Evolutionary conservation across 2,888 invertebrate species (phyloP).

Genomic region (Lissonota sp.): DNA sequence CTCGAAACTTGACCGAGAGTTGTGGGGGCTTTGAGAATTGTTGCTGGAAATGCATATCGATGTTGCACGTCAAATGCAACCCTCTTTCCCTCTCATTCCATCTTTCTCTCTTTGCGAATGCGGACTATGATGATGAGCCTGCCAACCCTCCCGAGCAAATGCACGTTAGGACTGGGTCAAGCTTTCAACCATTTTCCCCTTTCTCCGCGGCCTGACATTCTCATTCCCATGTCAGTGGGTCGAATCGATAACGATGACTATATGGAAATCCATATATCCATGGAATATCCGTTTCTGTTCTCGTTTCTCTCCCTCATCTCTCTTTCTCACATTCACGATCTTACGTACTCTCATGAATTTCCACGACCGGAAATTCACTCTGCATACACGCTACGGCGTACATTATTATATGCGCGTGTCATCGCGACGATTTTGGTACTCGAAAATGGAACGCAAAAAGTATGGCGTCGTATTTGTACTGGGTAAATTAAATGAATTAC

Average conservation of each 20-base stretch:
- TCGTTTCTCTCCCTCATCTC: not conserved
- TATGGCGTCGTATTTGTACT: too few species aligned
- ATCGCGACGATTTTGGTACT: slow-evolving; percentile 42
- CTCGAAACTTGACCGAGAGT: slow-evolving; percentile 36
- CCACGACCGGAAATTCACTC: slow-evolving; percentile 27
- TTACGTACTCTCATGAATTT: slow-evolving; percentile 44
- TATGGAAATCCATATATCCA: slow-evolving; percentile 64
- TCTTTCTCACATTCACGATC: not conserved
- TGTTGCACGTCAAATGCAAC: slow-evolving; percentile 58
- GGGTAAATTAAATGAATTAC: too few species aligned
- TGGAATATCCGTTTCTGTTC: slow-evolving; percentile 46
- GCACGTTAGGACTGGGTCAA: slow-evolving; percentile 62
- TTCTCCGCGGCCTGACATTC: too few species aligned
- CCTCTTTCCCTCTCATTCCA: not conserved
- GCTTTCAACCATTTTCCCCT: slow-evolving; percentile 45
- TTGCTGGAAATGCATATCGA: slow-evolving; percentile 51
- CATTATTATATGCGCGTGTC: slow-evolving; percentile 38
- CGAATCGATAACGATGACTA: slow-evolving; percentile 77
- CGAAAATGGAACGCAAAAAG: not conserved
- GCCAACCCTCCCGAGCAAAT: slow-evolving; percentile 34
- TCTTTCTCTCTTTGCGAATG: slow-evolving; percentile 36
- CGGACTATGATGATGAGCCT: slow-evolving; percentile 62
- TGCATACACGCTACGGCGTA: slow-evolving; percentile 37
- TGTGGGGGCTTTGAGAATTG: slow-evolving; percentile 38
- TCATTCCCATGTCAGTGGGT: slow-evolving; percentile 70